These are phyloP conservation scores for Spongilla lacustris DNA, from an alignment of 37 sponge, comb jelly and placozoan genomes.

Conservation along the genomic window DNA sequence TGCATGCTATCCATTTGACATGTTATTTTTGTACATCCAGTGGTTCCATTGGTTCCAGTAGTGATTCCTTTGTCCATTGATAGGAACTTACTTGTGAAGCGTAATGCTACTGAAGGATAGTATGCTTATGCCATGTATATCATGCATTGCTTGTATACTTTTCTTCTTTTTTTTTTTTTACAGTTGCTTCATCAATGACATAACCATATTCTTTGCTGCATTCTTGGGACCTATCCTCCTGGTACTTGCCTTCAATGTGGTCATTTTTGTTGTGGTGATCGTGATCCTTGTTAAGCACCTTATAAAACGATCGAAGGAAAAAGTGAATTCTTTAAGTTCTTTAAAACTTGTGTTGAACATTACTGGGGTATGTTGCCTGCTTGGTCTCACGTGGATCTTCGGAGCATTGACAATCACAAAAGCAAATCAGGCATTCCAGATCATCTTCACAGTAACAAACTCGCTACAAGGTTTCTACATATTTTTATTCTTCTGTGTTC, in stretches of 20 bases:
- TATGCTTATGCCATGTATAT: too few relatives aligned
- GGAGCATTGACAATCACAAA: slow-evolving; percentile 48
- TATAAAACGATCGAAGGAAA: not conserved
- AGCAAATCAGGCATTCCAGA: slow-evolving; percentile 38
- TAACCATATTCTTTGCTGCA: slow-evolving; percentile 25
- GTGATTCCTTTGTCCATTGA: not conserved
- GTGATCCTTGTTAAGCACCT: slow-evolving; percentile 29
- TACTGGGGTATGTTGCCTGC: slow-evolving; percentile 27
- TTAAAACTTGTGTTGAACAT: slow-evolving; percentile 30
- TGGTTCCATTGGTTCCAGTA: not conserved
- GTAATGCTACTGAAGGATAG: not conserved
- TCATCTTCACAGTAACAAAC: slow-evolving; percentile 50
- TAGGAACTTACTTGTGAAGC: not conserved
- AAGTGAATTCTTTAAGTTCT: not conserved
- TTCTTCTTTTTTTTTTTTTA: too few relatives aligned
- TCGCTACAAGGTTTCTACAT: slow-evolving; percentile 47
- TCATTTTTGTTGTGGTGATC: slow-evolving; percentile 44
- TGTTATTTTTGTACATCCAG: not conserved
- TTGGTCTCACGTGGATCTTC: slow-evolving; percentile 65
- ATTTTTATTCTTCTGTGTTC: slow-evolving; percentile 68
- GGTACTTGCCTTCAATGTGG: slow-evolving; percentile 41
- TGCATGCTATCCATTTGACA: not conserved
- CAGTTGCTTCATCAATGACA: slow-evolving; percentile 65
- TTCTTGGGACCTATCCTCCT: slow-evolving; percentile 51
- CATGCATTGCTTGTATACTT: too few relatives aligned